Conservation (phyloP, 1,140 invertebrate species). For the Diuraphis noxia region DNA sequence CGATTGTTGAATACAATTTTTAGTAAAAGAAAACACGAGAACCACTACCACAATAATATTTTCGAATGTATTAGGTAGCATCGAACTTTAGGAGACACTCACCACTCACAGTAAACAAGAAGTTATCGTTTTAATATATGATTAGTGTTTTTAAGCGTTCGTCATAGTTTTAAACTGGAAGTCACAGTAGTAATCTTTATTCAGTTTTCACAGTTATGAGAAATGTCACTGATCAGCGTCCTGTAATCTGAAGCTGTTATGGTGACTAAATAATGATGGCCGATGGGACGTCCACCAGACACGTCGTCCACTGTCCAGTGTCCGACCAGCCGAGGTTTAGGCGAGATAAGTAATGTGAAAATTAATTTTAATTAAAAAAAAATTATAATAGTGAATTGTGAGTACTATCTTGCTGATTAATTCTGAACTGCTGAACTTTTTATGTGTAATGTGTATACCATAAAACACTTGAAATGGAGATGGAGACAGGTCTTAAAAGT, state of each 20-base stretch:
- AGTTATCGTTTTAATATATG: background rate
- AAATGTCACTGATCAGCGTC: background rate
- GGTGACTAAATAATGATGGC: background rate
- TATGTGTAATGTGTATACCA: slow-evolving; percentile 1
- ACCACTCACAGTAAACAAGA: background rate
- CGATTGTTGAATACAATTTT: background rate
- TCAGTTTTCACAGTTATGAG: background rate
- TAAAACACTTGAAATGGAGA: background rate
- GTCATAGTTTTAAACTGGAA: background rate
- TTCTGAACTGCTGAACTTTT: background rate
- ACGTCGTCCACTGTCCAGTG: background rate
- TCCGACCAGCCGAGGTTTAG: background rate
- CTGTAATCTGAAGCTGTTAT: background rate
- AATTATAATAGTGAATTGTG: too few relatives aligned
- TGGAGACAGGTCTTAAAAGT: too few relatives aligned
- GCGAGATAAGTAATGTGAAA: background rate
- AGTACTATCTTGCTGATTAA: too few relatives aligned
- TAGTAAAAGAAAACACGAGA: too few relatives aligned
- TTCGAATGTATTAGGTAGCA: background rate
- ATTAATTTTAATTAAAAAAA: too few relatives aligned
- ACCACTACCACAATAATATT: background rate
- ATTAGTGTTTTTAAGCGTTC: background rate
- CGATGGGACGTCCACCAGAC: background rate
- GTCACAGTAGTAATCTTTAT: background rate
- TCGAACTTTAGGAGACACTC: background rate